These are phyloP conservation scores for Piliocolobus tephrosceles DNA, from an alignment of 2,113 vertebrate genomes.

Conservation along the genomic window DNA sequence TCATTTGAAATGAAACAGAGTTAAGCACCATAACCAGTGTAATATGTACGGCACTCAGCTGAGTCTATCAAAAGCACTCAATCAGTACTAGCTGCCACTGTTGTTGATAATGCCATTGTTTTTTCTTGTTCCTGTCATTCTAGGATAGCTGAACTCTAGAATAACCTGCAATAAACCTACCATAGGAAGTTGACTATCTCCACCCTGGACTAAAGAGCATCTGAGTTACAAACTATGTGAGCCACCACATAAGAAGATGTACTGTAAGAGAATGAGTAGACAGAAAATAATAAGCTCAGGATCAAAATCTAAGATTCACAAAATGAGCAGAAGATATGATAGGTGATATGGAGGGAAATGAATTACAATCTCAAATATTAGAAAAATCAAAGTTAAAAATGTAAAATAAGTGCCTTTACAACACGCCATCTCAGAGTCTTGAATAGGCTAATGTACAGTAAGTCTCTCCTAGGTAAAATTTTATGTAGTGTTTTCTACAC, in stretches of 20 bases:
- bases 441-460: neutral
- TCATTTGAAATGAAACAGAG: neutral
- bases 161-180: neutral
- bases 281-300: neutral
- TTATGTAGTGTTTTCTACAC: neutral
- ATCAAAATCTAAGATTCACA: neutral
- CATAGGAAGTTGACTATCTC: neutral
- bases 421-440: neutral
- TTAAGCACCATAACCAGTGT: neutral
- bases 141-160: neutral
- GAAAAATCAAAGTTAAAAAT: conserved; percentile 11
- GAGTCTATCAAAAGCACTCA: neutral
- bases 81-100: neutral
- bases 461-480: neutral
- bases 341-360: neutral
- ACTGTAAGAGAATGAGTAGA: neutral
- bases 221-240: neutral
- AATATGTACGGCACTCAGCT: neutral
- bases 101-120: neutral
- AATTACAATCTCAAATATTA: neutral
- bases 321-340: neutral
- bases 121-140: neutral
- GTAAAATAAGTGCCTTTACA: neutral
- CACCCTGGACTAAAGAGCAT: neutral
- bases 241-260: neutral